Base-by-base conservation (phyloP, 1,140 invertebrate genomes). In the Pseudomyrmex cubaensis region DNA sequence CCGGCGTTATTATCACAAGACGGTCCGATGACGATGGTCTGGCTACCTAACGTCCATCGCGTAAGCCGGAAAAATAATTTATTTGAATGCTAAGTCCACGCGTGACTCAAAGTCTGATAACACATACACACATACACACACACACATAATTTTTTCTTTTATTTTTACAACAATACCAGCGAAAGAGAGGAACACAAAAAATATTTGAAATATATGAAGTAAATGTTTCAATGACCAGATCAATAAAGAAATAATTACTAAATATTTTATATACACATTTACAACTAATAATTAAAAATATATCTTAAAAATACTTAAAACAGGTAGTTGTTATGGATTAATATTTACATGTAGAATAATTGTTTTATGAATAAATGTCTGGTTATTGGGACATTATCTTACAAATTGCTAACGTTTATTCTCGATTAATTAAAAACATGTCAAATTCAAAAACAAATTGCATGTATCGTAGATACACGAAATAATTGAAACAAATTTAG, bases 1-100 rank as follows among this genome's bases (percentile, higher is more conserved):
- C 76, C 35, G 64, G 52, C 20, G 10, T 69, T 69, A 78, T 78
- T 48, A 59, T 69, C 76, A 17, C 25, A 17, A 67, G 62, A 64
- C 54, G 76, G 54, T 78, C 1, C 20, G 2, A 4, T 46, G 25
- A 46, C 9, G 66, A 50, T 15, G 17, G 52, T 78, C 76, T 8
- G 35, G 54, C 25, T 67, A 67, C 8, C 25, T 20, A 9, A 67
- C 35, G 20, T 17, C 12, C 15, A 35, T 46, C 12, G n/a, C 22
- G 10, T 9, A 76, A 76, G 12, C 2, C 15, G 46, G 61, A 54
- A 76, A 76, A 52, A 44, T 22, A 50, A 9, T 22, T 7, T 22
- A 54, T 20, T 76, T 48, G 52, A 3, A 15, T 22, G 20, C 5
- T 7, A 5, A 2, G 9, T 25, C 2, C 22, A 54, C 12, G 44